Evolutionary conservation across 2,113 vertebrate species (phyloP).

Genomic region (Semnornis frantzii): DNA sequence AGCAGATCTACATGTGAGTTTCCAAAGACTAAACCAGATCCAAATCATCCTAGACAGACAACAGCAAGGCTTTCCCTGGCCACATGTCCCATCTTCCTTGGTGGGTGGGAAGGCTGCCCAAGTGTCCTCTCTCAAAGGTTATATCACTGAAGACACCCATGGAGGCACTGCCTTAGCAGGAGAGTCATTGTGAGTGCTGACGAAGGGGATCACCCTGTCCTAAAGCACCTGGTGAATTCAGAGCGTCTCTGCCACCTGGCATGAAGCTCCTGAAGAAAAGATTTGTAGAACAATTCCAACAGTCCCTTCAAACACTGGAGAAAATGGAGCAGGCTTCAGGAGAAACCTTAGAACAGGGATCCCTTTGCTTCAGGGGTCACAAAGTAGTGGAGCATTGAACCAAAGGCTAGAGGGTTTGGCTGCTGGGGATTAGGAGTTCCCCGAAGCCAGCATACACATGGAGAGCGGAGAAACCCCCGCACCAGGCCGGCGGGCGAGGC

Average conservation of each 20-base stretch:
- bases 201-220: background rate
- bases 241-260: background rate
- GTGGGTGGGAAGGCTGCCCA: background rate
- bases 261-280: background rate
- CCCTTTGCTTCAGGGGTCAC: background rate
- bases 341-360: constrained; percentile 7
- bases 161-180: background rate
- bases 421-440: constrained; percentile 8
- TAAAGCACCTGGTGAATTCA: background rate
- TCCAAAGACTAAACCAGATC: background rate
- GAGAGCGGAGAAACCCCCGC: too few relatives aligned
- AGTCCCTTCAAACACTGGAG: background rate
- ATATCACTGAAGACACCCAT: background rate
- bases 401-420: background rate
- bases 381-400: background rate
- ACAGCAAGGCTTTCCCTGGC: background rate
- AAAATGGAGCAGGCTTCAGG: constrained; percentile 33
- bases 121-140: background rate
- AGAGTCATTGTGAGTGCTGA: background rate
- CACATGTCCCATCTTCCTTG: rapidly evolving
- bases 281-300: background rate
- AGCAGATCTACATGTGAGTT: rapidly evolving
- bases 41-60: background rate
- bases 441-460: too few relatives aligned
- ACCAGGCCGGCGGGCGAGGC: too few relatives aligned